Base-by-base conservation (phyloP, 2,113 vertebrate genomes). In the Tragelaphus scriptus region DNA sequence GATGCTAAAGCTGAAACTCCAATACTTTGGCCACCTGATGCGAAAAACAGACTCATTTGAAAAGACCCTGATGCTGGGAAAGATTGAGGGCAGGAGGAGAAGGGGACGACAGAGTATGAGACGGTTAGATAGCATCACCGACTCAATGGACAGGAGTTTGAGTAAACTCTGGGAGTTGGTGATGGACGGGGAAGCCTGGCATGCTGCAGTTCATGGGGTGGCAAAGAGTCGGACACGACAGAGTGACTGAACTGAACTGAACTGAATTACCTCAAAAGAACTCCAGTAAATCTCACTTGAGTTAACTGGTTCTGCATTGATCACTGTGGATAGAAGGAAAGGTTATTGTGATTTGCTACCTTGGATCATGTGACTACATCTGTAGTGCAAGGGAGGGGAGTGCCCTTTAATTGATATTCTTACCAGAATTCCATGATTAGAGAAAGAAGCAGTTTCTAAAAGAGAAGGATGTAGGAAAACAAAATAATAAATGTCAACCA, bases 361-460 rank as follows among this genome's bases (percentile, higher is more conserved):
- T 87, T 84, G 25, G 19, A 17, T 58, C 36, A 55, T 7, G 21
- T 59, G 91, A 40, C 15, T 65, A 40, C 30, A 15, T 79, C 25
- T 68, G 15, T 12, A 1, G 10, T 0, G 2, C 0, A 1, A 8
- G 6, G 28, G 28, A 11, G 8, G 6, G 8, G 32, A 53, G 4
- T 65, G 32, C 19, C 28, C 63, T 96, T 88, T 94, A 49, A 88
- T 6, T 63, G 53, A 58, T 6, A 47, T 79, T 40, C 19, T 75
- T 36, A 30, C 26, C 13, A 47, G 44, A 49, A 65, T 47, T 28
- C 44, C 23, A 51, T 21, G 6, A 17, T 68, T 28, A 94, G 32
- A 65, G 12, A 55, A 97, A 88, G 36, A 6, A 47, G 4, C 12
- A 92, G 25, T 92, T 96, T 90, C 58, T 85, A 82, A 87, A 92